phyloP scores from a whole-genome alignment of 2,888 invertebrate species.

The Globia sparganii region DNA sequence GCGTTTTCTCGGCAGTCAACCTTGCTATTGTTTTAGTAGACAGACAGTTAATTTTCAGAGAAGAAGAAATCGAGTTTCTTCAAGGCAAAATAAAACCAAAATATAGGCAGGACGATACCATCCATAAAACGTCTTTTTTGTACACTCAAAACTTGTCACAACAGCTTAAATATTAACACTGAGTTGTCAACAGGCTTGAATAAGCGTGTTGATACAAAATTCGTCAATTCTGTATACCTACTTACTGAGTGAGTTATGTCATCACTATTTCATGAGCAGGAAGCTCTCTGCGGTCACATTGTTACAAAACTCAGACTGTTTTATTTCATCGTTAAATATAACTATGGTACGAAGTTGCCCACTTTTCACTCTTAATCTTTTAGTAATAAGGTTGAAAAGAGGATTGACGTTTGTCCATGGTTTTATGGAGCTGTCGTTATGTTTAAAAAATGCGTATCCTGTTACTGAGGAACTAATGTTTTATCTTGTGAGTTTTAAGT shows the following conservation, averaged over 20 bases:
- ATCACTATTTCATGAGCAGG: conserved; percentile 58
- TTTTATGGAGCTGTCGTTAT: background rate
- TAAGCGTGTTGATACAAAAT: conserved; percentile 27
- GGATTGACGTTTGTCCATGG: background rate
- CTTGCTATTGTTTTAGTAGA: background rate
- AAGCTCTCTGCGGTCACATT: conserved; percentile 46
- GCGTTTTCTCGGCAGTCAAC: background rate
- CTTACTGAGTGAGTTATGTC: conserved; percentile 43
- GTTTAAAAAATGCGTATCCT: conserved; percentile 47
- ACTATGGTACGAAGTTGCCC: background rate
- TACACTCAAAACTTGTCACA: background rate
- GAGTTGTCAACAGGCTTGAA: conserved; percentile 6
- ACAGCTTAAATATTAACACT: conserved; percentile 15
- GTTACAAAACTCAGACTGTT: conserved; percentile 18
- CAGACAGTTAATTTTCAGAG: background rate
- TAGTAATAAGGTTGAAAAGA: conserved; percentile 20
- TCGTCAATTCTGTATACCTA: conserved; percentile 23
- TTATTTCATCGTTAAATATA: conserved; percentile 45
- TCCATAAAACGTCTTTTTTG: conserved; percentile 20
- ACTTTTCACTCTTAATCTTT: background rate
- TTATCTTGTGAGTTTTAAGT: conserved; percentile 46
- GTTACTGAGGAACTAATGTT: conserved; percentile 30
- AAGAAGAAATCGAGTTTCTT: background rate
- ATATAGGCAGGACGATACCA: background rate
- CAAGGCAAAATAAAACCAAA: background rate